These are phyloP conservation scores for Elachura formosa DNA, from an alignment of 2,113 vertebrate genomes.

Conservation along the genomic window DNA sequence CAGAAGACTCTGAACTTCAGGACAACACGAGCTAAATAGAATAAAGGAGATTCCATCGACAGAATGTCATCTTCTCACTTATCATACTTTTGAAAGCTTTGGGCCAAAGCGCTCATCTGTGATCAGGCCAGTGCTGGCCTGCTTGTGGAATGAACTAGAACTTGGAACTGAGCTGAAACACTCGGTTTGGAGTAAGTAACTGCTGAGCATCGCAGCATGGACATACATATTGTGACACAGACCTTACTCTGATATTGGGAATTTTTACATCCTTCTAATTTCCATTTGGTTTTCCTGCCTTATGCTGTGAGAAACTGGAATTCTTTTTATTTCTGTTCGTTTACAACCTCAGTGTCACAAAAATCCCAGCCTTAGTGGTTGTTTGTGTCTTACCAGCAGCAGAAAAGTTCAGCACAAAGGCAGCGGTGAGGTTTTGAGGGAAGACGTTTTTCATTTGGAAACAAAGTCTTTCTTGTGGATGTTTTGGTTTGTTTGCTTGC, in stretches of 20 bases:
- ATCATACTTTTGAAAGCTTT: neutral
- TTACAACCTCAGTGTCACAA: neutral
- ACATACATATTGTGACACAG: rapidly evolving
- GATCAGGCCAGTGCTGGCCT: neutral
- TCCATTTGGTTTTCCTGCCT: neutral
- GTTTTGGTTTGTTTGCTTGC: neutral
- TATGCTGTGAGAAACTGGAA: neutral
- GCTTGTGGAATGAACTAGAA: neutral
- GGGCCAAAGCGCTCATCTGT: neutral
- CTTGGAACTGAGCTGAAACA: neutral
- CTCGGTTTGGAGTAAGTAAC: neutral
- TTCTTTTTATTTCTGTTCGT: neutral
- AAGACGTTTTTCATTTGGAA: neutral
- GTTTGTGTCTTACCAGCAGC: neutral
- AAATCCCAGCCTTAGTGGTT: neutral
- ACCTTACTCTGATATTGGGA: neutral
- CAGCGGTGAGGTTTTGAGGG: neutral
- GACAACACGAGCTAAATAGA: no score
- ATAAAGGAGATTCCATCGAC: neutral
- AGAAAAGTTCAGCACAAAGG: neutral
- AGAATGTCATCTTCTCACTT: neutral
- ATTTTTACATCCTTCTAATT: neutral
- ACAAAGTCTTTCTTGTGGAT: neutral
- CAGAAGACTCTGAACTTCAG: no score
- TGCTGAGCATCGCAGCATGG: neutral